phyloP scores from a whole-genome alignment of 2,113 vertebrate species.

The Syngnathoides biaculeatus region DNA sequence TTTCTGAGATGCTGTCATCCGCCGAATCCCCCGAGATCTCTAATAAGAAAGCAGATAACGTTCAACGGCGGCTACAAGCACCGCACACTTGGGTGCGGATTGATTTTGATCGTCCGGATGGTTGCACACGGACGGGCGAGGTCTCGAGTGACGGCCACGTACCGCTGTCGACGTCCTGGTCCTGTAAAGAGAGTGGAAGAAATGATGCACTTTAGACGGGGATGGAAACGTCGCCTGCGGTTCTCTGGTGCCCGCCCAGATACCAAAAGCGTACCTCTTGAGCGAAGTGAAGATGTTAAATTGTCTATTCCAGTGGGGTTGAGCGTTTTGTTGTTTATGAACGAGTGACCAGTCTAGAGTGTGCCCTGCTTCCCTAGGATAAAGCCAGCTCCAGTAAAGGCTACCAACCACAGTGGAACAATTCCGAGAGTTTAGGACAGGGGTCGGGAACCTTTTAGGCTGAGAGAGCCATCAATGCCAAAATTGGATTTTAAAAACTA shows the following conservation, averaged over 20 bases:
- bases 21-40: neutral
- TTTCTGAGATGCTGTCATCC: constrained; percentile 14
- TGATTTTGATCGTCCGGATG: neutral
- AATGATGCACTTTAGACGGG: neutral
- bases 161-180: constrained; percentile 11
- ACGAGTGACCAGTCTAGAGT: no score
- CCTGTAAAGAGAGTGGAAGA: constrained; percentile 14
- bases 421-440: neutral
- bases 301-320: no score
- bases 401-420: neutral
- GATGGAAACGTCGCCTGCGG: neutral
- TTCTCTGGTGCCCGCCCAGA: neutral
- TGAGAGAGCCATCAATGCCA: no score
- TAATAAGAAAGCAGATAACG: constrained; percentile 24
- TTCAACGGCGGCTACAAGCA: neutral
- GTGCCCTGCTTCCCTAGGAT: no score
- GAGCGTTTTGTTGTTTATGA: no score
- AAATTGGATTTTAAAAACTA: no score
- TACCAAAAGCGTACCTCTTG: no score
- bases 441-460: no score
- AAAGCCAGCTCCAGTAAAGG: no score
- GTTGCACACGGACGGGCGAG: neutral
- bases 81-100: neutral
- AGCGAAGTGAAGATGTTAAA: no score
- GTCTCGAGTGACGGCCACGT: neutral